Evolutionary conservation across 2,797 vertebrate species (phyloP), one percentile per base, ranked within the genome.

Genomic region (Cyclura pinguis): DNA sequence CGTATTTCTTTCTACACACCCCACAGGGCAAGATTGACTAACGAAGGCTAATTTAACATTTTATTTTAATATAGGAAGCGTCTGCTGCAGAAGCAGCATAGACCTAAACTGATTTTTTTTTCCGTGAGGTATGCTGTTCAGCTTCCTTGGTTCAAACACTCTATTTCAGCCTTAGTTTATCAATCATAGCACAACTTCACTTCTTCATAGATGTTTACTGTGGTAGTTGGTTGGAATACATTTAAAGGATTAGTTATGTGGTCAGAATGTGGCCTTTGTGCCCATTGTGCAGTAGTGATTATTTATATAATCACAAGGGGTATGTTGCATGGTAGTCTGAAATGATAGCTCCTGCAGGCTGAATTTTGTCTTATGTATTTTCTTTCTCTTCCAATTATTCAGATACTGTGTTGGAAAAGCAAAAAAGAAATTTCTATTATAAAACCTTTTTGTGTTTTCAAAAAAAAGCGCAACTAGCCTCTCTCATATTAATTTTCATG

Each of bases 181-280:
- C 85, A 32, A 67, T 94, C 84, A 88, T 91, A 27, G 3, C 74
- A 95, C 93, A 95, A 86, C 57, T 84, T 5, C 10, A 35, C 72
- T 93, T 94, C 59, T 81, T 0, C 92, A 35, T 24, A 91, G 84
- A 94, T 92, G 24, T 95, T 96, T 94, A 90, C 82, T 76, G 27
- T 89, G 22, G 35, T 92, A 95, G 87, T 97, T 93, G 86, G 83
- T 86, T 92, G 42, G 93, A 94, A 95, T 95, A 52, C 89, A 59
- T 95, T 95, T 89, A 88, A 93, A 94, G 94, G 88, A 94, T 96
- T 96, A 94, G 90, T 90, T 93, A 73, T 88, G n/a, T 93, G 91
- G 84, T 90, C 90, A 80, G 92, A 92, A 94, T 87, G 77, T 91
- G 86, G 90, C 88, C 91, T 85, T 94, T 89, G 64, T 92, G 87